phyloP scores from a whole-genome alignment of 2,888 invertebrate species.

The Sesamia inferens region DNA sequence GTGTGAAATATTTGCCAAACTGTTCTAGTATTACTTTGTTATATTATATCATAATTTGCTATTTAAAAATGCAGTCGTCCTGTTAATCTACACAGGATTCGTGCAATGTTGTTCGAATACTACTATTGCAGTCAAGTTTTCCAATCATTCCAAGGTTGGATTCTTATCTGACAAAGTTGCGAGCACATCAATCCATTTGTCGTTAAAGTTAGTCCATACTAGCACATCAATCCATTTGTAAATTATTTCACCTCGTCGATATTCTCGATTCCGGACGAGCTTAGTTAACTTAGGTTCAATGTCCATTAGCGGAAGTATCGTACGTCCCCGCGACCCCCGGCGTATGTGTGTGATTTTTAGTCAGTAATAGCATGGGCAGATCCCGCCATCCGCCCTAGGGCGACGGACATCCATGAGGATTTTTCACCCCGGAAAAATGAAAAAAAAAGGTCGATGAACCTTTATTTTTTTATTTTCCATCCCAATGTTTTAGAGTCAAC shows the following conservation, averaged over 20 bases:
- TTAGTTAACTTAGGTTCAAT: background rate
- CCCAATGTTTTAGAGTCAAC: background rate
- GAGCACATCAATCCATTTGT: background rate
- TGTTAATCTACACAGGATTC: background rate
- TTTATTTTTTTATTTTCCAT: no score
- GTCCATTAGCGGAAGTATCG: background rate
- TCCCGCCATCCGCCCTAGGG: no score
- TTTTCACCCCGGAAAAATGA: no score
- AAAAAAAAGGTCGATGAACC: no score
- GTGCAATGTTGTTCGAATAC: background rate
- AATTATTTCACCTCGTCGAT: constrained; percentile 1
- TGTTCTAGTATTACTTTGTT: background rate
- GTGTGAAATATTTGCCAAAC: background rate
- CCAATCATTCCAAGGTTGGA: background rate
- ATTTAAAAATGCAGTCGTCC: background rate
- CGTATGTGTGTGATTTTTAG: no score
- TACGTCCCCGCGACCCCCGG: no score
- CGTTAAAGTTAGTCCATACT: no score
- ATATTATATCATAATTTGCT: background rate
- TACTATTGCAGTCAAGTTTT: background rate
- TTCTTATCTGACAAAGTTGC: background rate
- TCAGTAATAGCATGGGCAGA: no score
- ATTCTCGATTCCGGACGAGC: background rate
- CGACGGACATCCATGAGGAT: no score
- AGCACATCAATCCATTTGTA: background rate